These are phyloP conservation scores for Gracilinanus agilis DNA, from an alignment of 2,113 vertebrate genomes.

Conservation along the genomic window DNA sequence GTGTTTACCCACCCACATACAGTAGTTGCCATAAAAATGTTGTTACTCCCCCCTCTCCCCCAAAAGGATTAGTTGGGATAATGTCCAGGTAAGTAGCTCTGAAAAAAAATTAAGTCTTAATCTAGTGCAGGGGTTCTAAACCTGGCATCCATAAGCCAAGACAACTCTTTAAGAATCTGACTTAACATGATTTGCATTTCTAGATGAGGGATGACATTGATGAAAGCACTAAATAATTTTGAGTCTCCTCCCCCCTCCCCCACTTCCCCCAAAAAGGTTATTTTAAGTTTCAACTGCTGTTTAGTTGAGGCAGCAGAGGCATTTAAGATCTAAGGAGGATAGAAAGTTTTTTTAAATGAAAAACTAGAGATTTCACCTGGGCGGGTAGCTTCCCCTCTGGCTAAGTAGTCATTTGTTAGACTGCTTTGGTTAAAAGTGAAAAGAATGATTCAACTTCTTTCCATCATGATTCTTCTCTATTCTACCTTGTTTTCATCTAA, in stretches of 20 bases:
- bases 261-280: neutral
- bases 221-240: neutral
- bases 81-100: neutral
- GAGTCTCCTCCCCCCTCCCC: neutral
- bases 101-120: neutral
- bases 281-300: constrained; percentile 15
- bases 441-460: constrained; percentile 57
- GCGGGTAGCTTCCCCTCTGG: constrained; percentile 33
- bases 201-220: neutral
- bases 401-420: constrained; percentile 59
- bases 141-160: neutral
- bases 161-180: neutral
- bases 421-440: constrained; percentile 34
- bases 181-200: neutral
- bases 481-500: constrained; percentile 53
- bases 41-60: neutral
- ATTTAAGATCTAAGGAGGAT: constrained; percentile 39
- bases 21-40: neutral
- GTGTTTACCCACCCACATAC: neutral
- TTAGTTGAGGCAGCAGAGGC: constrained; percentile 57
- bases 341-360: constrained; percentile 47
- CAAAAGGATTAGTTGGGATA: neutral
- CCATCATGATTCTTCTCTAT: constrained; percentile 60
- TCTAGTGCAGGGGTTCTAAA: neutral
- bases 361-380: constrained; percentile 57